These are phyloP conservation scores for Equus quagga DNA, from an alignment of 2,113 vertebrate genomes.

Conservation along the genomic window DNA sequence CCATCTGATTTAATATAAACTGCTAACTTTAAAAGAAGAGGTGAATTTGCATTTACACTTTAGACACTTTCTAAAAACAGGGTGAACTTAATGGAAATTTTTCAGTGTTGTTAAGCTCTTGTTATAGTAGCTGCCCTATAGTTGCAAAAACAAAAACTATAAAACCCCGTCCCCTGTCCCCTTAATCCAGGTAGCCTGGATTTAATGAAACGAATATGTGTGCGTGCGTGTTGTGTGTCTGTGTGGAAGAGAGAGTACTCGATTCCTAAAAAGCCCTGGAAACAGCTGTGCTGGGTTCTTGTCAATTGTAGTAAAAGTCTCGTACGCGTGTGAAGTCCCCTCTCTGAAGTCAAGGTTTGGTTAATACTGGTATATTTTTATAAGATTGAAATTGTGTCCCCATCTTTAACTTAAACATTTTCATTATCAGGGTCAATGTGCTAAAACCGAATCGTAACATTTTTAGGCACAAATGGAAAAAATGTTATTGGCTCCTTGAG, in stretches of 20 bases:
- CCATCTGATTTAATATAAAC: constrained; percentile 77
- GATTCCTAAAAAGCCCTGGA: constrained; percentile 78
- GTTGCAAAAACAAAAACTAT: constrained; percentile 83
- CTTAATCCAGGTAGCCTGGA: constrained; percentile 82
- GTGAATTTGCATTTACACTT: constrained; percentile 80
- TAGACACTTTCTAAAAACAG: constrained; percentile 88
- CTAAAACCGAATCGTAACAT: constrained; percentile 87
- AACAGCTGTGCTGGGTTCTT: constrained; percentile 84
- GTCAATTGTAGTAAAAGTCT: constrained; percentile 83
- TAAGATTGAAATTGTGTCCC: constrained; percentile 87
- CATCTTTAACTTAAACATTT: constrained; percentile 84
- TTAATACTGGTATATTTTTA: constrained; percentile 92
- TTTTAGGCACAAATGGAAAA: constrained; percentile 88
- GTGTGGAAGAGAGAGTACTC: constrained; percentile 57
- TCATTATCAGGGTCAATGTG: constrained; percentile 83
- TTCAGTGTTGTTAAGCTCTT: constrained; percentile 85
- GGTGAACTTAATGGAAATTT: constrained; percentile 84
- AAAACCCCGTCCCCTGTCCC: constrained; percentile 83
- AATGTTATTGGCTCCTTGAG: constrained; percentile 86
- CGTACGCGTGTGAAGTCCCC: constrained; percentile 86
- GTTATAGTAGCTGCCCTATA: constrained; percentile 86
- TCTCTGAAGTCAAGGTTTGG: constrained; percentile 85
- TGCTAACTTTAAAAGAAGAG: constrained; percentile 67
- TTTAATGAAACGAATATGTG: constrained; percentile 68
- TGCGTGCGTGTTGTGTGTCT: not conserved